Conservation (phyloP, 2,888 invertebrate species). For the Hirudinaria manillensis region DNA sequence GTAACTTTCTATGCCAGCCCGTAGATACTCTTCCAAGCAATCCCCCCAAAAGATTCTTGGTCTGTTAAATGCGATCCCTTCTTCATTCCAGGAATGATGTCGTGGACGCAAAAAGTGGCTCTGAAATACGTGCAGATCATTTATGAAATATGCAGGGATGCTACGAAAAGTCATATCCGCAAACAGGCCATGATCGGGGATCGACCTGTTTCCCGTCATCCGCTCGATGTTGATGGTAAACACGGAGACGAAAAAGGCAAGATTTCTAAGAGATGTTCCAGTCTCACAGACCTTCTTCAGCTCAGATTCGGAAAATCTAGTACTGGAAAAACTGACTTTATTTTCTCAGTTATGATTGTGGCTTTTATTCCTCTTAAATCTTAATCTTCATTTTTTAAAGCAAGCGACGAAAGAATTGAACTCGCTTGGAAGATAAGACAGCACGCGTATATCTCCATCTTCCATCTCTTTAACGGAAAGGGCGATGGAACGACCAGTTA, state of each 20-base stretch:
- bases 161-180: not conserved
- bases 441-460: not conserved
- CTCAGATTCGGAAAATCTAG: not conserved
- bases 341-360: not conserved
- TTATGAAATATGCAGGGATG: not conserved
- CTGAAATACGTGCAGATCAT: constrained; percentile 4
- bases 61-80: no score
- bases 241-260: no score
- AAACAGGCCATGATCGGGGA: not conserved
- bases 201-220: not conserved
- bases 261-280: constrained; percentile 1
- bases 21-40: no score
- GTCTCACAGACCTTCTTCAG: not conserved
- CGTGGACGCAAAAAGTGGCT: not conserved
- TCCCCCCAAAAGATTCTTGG: no score
- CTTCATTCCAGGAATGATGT: not conserved
- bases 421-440: constrained; percentile 1
- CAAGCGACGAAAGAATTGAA: not conserved
- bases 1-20: no score
- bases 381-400: not conserved
- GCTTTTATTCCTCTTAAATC: not conserved
- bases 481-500: not conserved
- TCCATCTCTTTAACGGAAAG: not conserved
- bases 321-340: not conserved
- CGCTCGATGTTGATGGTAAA: no score